Base-by-base conservation (phyloP, 2,113 vertebrate species). In the Myrmecophaga tridactyla region DNA sequence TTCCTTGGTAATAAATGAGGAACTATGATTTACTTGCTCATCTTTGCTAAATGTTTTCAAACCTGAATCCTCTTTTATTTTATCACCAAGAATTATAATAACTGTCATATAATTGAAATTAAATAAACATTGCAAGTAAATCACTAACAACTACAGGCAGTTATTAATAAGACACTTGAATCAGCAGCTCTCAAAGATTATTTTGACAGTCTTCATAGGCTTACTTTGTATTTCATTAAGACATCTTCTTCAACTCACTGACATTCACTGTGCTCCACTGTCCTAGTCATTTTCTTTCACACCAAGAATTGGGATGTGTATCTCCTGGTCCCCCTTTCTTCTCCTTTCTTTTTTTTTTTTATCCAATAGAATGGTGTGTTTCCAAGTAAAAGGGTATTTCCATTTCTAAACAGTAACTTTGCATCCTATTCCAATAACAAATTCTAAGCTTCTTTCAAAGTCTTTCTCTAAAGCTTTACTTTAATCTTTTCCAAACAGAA, bases 41-140 rank as follows among this genome's bases (percentile, higher is more conserved):
- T 80, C 39, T 97, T 97, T 97, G 96, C 70, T 96, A 97, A 97
- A 96, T 96, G 92, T 96, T 96, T 97, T 96, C 90, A 87, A 94
- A 94, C 25, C 39, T 97, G 60, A 89, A 63, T 70, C 31, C 23
- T 72, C 86, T 97, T 96, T 89, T 96, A 84, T 93, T 98, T 97
- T 95, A 98, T 97, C 96, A 97, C 78, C 73, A 97, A 97, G 93
- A 96, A 97, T 97, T 98, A 94, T 86, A 96, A 95, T 92, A 96
- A 96, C 92, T 95, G 76, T 92, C 86, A 98, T 93, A 97, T 97
- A 89, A 94, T 17, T 97, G 92, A 98, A 97, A 97, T 97, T 97
- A 97, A 94, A 95, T 53, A 96, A 97, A 96, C 18, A 34, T 34
- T 96, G 85, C 20, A 97, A 73, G 73, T 97, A 97, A 97, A 97